Percentiles rank a stretch among this genome's conserved stretches.
phyloP scores from a whole-genome alignment of 2,797 vertebrate species.

The Bovichtus diacanthus region DNA sequence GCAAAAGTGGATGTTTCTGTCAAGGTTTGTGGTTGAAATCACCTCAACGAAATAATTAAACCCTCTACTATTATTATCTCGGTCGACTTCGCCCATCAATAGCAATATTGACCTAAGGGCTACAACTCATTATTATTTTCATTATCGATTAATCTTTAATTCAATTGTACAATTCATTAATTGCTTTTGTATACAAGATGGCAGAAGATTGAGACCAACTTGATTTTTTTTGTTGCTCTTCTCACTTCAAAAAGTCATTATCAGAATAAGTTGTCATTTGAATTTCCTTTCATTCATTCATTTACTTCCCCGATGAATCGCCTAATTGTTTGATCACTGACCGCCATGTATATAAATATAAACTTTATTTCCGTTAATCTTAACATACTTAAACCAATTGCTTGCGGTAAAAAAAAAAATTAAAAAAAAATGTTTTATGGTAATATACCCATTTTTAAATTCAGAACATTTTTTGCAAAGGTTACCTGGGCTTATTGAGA shows the following conservation, averaged over 20 bases:
- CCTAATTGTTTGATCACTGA: background rate
- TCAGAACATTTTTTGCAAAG: conserved; percentile 46
- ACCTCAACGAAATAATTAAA: conserved; percentile 33
- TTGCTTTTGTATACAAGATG: background rate
- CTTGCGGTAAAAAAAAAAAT: no score
- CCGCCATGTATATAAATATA: background rate
- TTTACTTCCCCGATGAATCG: background rate
- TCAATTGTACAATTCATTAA: background rate
- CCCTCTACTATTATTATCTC: conserved; percentile 18
- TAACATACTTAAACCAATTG: conserved; percentile 13
- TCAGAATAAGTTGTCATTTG: background rate
- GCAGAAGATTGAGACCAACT: background rate
- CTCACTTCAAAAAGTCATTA: conserved; percentile 13
- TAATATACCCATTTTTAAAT: conserved; percentile 9
- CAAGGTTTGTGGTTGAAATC: conserved; percentile 18
- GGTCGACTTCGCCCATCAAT: conserved; percentile 10
- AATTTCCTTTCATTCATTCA: background rate
- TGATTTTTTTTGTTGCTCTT: background rate
- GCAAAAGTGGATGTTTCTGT: conserved; percentile 28
- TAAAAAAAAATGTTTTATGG: background rate
- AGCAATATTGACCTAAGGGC: background rate
- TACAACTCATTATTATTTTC: conserved; percentile 11
- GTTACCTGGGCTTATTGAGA: conserved; percentile 51
- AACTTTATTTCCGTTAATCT: background rate
- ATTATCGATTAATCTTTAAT: background rate